Conservation (phyloP, 2,888 invertebrate species). For the Acanthosoma haemorrhoidale region DNA sequence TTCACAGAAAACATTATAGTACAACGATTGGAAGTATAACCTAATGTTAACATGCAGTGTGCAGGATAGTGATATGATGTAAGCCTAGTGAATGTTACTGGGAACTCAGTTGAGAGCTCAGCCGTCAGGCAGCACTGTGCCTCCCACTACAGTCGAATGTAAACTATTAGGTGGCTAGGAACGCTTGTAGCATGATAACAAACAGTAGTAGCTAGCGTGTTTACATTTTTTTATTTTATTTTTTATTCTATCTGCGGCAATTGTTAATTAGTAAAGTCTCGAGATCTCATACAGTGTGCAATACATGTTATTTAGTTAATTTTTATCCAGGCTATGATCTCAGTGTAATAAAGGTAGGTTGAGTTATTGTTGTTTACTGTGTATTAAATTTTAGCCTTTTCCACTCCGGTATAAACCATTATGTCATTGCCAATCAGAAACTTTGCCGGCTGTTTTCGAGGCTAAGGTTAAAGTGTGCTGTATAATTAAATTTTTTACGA, state of each 20-base stretch:
- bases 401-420: too few relatives aligned
- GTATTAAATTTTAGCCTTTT: too few relatives aligned
- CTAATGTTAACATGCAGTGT: too few relatives aligned
- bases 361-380: too few relatives aligned
- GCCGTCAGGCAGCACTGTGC: background rate
- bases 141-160: slow-evolving; percentile 1
- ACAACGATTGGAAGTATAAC: too few relatives aligned
- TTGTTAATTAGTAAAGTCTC: background rate
- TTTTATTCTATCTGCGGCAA: background rate
- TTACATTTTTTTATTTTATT: background rate
- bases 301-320: background rate
- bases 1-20: too few relatives aligned
- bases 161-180: slow-evolving; percentile 15
- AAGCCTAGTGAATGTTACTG: too few relatives aligned
- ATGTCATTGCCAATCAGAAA: too few relatives aligned
- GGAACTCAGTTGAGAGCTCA: background rate
- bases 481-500: too few relatives aligned
- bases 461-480: too few relatives aligned
- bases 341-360: background rate
- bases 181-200: slow-evolving; percentile 23
- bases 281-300: slow-evolving; percentile 4
- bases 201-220: slow-evolving; percentile 9
- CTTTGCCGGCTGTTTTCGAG: too few relatives aligned
- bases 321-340: background rate
- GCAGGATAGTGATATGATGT: too few relatives aligned